Conservation (phyloP, 2,113 vertebrate species). For the Panthera uncia region DNA sequence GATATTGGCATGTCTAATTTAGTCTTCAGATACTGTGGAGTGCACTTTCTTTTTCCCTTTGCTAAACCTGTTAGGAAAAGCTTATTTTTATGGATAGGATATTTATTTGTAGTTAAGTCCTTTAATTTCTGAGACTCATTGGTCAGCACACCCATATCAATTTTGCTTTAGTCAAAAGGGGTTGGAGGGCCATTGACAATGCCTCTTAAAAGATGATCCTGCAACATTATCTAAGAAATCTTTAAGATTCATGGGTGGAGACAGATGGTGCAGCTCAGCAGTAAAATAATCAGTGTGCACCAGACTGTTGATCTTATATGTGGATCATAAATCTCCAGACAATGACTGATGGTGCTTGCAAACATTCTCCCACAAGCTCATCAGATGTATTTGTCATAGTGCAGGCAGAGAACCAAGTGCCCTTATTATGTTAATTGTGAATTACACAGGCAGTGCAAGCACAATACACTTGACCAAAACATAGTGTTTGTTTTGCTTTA, state of each 20-base stretch:
- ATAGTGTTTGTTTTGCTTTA: background rate
- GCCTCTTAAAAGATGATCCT: constrained; percentile 4
- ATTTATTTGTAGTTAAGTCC: background rate
- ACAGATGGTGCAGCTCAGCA: constrained; percentile 39
- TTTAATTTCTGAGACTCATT: constrained; percentile 16
- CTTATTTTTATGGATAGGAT: background rate
- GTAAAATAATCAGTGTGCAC: background rate
- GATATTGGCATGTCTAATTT: background rate
- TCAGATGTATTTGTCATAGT: background rate
- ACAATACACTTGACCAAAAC: background rate
- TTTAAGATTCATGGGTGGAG: constrained; percentile 37
- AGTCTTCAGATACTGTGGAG: background rate
- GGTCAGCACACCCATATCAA: background rate
- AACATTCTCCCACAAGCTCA: constrained; percentile 24
- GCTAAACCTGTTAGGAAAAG: constrained; percentile 24
- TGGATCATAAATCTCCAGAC: constrained; percentile 11
- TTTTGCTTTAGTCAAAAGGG: background rate
- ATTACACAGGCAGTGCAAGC: background rate
- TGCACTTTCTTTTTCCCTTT: background rate
- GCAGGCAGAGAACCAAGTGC: background rate
- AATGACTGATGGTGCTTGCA: background rate
- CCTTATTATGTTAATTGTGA: background rate
- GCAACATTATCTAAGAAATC: constrained; percentile 13
- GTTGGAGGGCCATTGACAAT: background rate
- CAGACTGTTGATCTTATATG: constrained; percentile 29